Evolutionary conservation across 37 sponge, comb jelly and placozoan genomes (phyloP).

Genomic region (Oopsacas minuta): DNA sequence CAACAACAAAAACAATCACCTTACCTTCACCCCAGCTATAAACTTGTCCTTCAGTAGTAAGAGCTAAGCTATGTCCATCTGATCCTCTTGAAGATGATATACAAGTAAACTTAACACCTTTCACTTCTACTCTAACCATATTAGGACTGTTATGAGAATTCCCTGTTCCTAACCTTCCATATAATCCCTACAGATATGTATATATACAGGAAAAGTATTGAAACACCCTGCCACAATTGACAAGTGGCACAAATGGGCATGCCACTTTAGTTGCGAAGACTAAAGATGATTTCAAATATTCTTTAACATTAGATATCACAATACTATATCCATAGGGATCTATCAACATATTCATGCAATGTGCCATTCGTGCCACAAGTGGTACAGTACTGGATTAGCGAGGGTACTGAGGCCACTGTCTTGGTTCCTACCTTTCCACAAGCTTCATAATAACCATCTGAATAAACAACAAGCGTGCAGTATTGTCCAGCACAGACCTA

Average conservation of each 20-base stretch:
- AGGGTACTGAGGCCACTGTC: too few relatives aligned
- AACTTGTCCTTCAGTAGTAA: conserved; percentile 51
- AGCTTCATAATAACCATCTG: conserved; percentile 51
- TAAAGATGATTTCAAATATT: too few relatives aligned
- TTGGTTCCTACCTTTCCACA: conserved; percentile 78
- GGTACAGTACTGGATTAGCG: too few relatives aligned
- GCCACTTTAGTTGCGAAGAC: too few relatives aligned
- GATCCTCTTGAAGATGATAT: conserved; percentile 54
- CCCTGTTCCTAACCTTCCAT: conserved; percentile 67
- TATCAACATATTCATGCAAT: too few relatives aligned
- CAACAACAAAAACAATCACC: not conserved
- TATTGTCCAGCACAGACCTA: conserved; percentile 80
- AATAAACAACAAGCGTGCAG: conserved; percentile 58
- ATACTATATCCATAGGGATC: too few relatives aligned
- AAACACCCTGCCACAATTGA: too few relatives aligned
- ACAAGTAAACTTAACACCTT: conserved; percentile 21
- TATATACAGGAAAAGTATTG: too few relatives aligned
- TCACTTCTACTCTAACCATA: conserved; percentile 25
- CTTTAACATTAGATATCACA: too few relatives aligned
- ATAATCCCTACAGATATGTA: conserved; percentile 39
- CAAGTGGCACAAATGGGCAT: too few relatives aligned
- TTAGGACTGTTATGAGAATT: conserved; percentile 38
- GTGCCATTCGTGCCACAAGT: too few relatives aligned
- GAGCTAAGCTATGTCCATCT: conserved; percentile 69
- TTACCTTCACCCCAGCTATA: conserved; percentile 89